These are phyloP conservation scores for Mus spicilegus DNA, from an alignment of 2,113 vertebrate genomes.

Conservation along the genomic window DNA sequence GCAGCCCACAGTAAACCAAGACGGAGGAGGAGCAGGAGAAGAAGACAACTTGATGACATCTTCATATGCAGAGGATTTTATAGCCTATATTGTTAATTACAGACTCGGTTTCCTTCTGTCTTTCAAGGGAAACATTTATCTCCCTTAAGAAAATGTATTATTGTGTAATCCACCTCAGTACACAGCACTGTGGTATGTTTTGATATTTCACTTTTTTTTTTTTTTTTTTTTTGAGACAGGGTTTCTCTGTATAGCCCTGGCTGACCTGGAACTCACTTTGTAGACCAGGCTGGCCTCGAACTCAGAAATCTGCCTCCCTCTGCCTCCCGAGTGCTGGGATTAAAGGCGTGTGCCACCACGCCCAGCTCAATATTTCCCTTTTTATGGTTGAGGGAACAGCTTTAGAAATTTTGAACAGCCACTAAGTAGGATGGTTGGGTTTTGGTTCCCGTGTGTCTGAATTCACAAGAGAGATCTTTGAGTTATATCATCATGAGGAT, in stretches of 20 bases:
- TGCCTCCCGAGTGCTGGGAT: too few species aligned
- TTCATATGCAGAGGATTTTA: background rate
- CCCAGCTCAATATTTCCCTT: background rate
- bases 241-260: too few species aligned
- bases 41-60: background rate
- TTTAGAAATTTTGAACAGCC: background rate
- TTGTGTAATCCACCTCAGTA: background rate
- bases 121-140: background rate
- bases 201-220: background rate
- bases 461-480: background rate
- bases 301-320: too few species aligned
- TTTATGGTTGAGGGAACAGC: background rate
- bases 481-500: background rate
- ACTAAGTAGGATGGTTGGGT: background rate
- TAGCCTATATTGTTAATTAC: background rate
- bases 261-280: too few species aligned
- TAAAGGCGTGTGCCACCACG: too few species aligned
- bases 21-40: background rate
- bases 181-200: background rate
- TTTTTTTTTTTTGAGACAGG: too few species aligned
- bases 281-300: too few species aligned
- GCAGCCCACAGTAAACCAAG: background rate
- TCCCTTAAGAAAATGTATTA: background rate
- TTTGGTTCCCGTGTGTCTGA: background rate
- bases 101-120: background rate